Percentiles rank a stretch among this genome's conserved stretches.
phyloP scores from a whole-genome alignment of 2,888 invertebrate species.

The Gasteruption jaculator region DNA sequence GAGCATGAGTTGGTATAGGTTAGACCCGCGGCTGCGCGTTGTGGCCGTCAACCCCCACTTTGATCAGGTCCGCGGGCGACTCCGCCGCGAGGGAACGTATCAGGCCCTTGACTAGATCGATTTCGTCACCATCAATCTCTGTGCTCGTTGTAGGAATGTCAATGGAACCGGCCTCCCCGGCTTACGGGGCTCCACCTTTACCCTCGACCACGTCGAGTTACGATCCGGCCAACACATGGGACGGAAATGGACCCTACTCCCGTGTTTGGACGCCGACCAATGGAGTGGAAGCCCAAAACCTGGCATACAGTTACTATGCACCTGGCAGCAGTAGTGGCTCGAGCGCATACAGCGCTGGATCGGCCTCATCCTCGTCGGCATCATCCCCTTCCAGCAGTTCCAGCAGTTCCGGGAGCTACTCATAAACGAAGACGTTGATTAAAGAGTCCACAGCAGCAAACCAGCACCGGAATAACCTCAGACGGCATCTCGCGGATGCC shows the following conservation, averaged over 20 bases:
- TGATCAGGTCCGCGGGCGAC: no score
- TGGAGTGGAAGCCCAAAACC: conserved; percentile 49
- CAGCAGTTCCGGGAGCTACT: conserved; percentile 39
- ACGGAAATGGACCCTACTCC: conserved; percentile 72
- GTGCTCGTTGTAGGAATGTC: conserved; percentile 67
- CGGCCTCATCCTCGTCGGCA: conserved; percentile 58
- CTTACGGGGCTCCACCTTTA: conserved; percentile 67
- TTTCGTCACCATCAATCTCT: no score
- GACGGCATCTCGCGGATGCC: no score
- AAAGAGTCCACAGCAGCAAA: no score
- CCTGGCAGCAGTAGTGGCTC: conserved; percentile 66
- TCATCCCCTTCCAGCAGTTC: conserved; percentile 51
- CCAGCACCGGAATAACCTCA: no score
- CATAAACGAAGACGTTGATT: conserved; percentile 13
- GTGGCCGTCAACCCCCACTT: no score
- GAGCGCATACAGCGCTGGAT: conserved; percentile 69
- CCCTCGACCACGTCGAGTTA: conserved; percentile 58
- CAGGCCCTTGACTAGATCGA: no score
- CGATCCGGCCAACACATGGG: conserved; percentile 68
- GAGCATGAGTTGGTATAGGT: no score
- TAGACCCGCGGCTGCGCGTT: no score
- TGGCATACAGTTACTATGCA: conserved; percentile 50
- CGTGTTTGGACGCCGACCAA: conserved; percentile 65
- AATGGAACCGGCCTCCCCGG: conserved; percentile 61
- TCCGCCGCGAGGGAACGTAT: no score